Evolutionary conservation across 2,797 vertebrate genomes (phyloP), one percentile per base, ranked within the genome.

Genomic region (Myotis pilosus): DNA sequence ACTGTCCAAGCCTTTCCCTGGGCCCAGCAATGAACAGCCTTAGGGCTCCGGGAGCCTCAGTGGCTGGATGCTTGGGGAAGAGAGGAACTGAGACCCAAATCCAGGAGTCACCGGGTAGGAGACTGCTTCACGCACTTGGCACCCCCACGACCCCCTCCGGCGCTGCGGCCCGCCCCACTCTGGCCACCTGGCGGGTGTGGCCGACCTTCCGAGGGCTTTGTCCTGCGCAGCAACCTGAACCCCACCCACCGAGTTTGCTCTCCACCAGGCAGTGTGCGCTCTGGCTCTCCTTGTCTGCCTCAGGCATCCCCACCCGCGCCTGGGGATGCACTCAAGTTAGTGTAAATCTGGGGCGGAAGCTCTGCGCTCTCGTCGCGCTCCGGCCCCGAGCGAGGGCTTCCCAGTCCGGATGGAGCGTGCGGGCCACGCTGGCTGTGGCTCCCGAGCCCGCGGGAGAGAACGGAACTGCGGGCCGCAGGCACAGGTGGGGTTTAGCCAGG

Each of bases 161-260:
- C 9, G 0, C 19, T 3, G 1, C 25, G 15, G 7, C 11, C 23
- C 16, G 1, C 36, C 25, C 19, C 2, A 8, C 17, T 7, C 8
- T 0, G 13, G 62, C 30, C 84, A n/a, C 25, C 5, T 36, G n/a
- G 15, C 3, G 2, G 68, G 57, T 38, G 69, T 55, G 33, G 51
- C 60, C 2, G 12, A 5, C 62, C 68, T 79, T 28, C 12, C 1
- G 1, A 53, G 6, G 71, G 51, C 4, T 71, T 25, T 0, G 36
- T 33, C 16, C 38, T 1, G 15, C 7, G 3, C 9, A 8, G 47
- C 49, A 33, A 30, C 33, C n/a, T 1, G 47, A 7, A 7, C 41
- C 36, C 64, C 55, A 12, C 8, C 0, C 51, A 6, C 8, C 0
- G 4, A 0, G 64, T n/a, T 47, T 71, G 60, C 57, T 17, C 20